Conservation (phyloP, 2,888 invertebrate species). For the Miltochrista miniata region DNA sequence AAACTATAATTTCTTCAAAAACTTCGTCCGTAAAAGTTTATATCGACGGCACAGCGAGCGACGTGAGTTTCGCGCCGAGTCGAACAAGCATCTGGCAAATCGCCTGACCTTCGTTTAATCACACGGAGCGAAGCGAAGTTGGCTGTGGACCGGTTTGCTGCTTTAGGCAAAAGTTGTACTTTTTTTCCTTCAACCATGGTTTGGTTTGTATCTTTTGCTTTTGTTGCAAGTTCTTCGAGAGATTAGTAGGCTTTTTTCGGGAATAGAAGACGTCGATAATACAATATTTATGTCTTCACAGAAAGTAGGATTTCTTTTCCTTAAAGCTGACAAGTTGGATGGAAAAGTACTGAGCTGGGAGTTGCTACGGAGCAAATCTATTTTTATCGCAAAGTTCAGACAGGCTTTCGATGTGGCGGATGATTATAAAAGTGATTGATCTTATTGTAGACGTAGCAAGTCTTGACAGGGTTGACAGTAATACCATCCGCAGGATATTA, state of each 20-base stretch:
- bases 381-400: background rate
- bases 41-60: conserved; percentile 23
- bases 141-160: conserved; percentile 66
- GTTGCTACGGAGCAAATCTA: conserved; percentile 1
- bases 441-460: background rate
- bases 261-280: background rate
- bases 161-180: conserved; percentile 75
- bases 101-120: conserved; percentile 72
- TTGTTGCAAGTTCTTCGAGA: conserved; percentile 2
- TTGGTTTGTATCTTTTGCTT: conserved; percentile 40
- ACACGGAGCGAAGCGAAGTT: conserved; percentile 70
- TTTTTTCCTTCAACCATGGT: conserved; percentile 50
- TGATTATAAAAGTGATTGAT: background rate
- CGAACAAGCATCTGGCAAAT: conserved; percentile 54
- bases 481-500: background rate
- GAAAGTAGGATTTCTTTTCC: background rate
- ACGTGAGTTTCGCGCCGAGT: conserved; percentile 43
- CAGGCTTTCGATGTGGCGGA: background rate
- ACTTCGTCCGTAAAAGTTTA: conserved; percentile 57
- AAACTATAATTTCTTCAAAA: conserved; percentile 44
- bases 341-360: background rate
- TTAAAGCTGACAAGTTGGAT: background rate
- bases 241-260: conserved; percentile 4
- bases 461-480: background rate
- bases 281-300: background rate